Evolutionary conservation across 1,140 invertebrate genomes (phyloP).

Genomic region (Heterodera schachtii): DNA sequence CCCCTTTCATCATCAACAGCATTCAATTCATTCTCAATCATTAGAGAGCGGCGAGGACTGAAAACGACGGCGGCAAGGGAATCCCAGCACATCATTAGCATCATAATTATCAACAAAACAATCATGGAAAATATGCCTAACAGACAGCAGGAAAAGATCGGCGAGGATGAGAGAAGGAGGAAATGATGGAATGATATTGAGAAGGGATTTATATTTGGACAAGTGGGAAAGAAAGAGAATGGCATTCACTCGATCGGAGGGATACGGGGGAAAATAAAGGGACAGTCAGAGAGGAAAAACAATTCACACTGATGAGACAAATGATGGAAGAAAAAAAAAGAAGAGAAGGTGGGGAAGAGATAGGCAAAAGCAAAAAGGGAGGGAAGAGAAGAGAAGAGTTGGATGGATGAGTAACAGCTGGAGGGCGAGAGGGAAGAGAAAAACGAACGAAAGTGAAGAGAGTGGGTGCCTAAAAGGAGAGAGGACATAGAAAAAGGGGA

Average conservation of each 20-base stretch:
- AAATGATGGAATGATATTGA: not conserved
- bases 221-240: not conserved
- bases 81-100: not conserved
- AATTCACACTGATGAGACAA: slow-evolving; percentile 8
- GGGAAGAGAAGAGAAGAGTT: too few species aligned
- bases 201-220: too few species aligned
- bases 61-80: too few species aligned
- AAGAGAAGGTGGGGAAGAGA: not conserved
- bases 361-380: slow-evolving; percentile 8
- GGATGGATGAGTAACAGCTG: not conserved
- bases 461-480: not conserved
- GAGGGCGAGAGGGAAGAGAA: not conserved
- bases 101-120: not conserved
- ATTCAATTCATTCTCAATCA: not conserved
- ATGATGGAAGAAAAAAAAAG: not conserved
- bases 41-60: too few species aligned
- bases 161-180: not conserved
- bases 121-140: too few species aligned
- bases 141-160: not conserved
- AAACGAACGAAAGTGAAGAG: not conserved
- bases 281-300: slow-evolving; percentile 10
- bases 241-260: not conserved
- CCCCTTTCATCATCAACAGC: too few species aligned
- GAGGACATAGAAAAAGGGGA: not conserved
- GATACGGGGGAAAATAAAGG: not conserved